These are phyloP conservation scores for Electrona antarctica DNA, from an alignment of 2,113 vertebrate species.

Conservation along the genomic window DNA sequence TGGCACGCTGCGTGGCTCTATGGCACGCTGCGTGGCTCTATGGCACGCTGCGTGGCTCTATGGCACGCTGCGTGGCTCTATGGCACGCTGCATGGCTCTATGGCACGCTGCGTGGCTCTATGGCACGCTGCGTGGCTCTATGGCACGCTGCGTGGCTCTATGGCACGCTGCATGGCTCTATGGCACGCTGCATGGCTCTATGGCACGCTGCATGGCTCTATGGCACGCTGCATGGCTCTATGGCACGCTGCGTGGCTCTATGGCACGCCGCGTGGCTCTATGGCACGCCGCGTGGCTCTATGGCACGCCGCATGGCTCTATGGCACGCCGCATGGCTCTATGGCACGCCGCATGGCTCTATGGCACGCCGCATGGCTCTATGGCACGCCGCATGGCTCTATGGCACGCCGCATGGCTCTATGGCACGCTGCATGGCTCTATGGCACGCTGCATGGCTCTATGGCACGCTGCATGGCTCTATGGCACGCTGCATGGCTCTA, in stretches of 20 bases:
- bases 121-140: conserved; percentile 43
- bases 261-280: conserved; percentile 43
- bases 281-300: too few species aligned
- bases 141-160: too few species aligned
- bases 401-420: too few species aligned
- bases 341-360: conserved; percentile 43
- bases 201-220: conserved; percentile 43
- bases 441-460: conserved; percentile 43
- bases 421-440: conserved; percentile 43
- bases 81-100: conserved; percentile 43
- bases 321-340: conserved; percentile 43
- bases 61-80: too few species aligned
- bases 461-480: conserved; percentile 43
- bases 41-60: conserved; percentile 43
- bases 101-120: conserved; percentile 43
- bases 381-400: conserved; percentile 43
- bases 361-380: conserved; percentile 43
- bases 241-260: conserved; percentile 43
- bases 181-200: conserved; percentile 43
- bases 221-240: conserved; percentile 43
- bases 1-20: conserved; percentile 43
- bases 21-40: conserved; percentile 43
- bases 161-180: conserved; percentile 43
- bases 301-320: conserved; percentile 43
- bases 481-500: conserved; percentile 43